phyloP scores from a whole-genome alignment of 2,888 invertebrate species.

The Drosophila anomelani region DNA sequence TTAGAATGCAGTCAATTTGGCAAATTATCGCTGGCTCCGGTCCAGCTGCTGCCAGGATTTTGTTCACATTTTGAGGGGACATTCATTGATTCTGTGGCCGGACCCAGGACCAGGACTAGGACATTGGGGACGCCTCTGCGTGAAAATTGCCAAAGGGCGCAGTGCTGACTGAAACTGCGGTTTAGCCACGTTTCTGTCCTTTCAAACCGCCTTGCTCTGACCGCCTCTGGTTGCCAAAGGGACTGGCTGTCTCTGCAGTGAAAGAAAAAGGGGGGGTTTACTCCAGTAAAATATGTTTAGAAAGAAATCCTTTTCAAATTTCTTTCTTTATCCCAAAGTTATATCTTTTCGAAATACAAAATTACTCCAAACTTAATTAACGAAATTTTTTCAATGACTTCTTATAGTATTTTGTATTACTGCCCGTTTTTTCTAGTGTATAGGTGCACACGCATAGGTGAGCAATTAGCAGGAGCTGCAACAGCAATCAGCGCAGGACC shows the following conservation, averaged over 20 bases:
- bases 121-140: background rate
- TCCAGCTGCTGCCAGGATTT: background rate
- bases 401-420: background rate
- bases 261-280: background rate
- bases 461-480: conserved; percentile 43
- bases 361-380: too few species aligned
- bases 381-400: background rate
- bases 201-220: background rate
- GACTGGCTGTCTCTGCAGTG: background rate
- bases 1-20: conserved; percentile 41
- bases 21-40: conserved; percentile 16
- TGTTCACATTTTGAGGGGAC: background rate
- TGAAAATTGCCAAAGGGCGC: background rate
- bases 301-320: background rate
- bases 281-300: background rate
- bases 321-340: background rate
- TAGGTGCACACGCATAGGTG: conserved; percentile 13
- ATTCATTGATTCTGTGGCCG: background rate
- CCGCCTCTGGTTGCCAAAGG: background rate
- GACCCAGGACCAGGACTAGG: background rate
- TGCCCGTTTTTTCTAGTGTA: background rate
- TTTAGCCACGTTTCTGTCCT: conserved; percentile 3
- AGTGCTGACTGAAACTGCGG: conserved; percentile 15
- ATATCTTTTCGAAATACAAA: background rate
- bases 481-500: conserved; percentile 10